phyloP scores from a whole-genome alignment of 2,888 invertebrate species.

The Alloscopus bannaensis region DNA sequence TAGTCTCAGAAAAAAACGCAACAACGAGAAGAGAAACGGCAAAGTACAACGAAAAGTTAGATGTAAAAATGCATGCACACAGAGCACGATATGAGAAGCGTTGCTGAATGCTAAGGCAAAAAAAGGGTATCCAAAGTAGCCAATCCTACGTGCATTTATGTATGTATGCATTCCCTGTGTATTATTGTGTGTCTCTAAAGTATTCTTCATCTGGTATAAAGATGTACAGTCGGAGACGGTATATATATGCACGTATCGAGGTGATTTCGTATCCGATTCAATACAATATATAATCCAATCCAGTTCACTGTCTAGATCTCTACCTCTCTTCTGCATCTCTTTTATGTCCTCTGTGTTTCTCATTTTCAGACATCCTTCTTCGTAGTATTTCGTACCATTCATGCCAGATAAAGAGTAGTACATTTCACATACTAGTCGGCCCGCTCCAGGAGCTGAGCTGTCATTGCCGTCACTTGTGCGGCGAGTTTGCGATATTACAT shows the following conservation, averaged over 20 bases:
- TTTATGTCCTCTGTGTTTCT: conserved; percentile 13
- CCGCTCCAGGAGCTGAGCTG: too few relatives aligned
- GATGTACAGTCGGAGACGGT: too few relatives aligned
- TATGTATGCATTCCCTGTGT: not conserved
- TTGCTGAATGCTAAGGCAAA: too few relatives aligned
- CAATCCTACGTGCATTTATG: not conserved
- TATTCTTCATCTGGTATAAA: conserved; percentile 12
- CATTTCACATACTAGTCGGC: too few relatives aligned
- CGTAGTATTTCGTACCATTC: not conserved
- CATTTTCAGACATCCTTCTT: not conserved
- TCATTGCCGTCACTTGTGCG: too few relatives aligned
- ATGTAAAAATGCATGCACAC: not conserved
- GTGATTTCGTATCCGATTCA: conserved; percentile 23
- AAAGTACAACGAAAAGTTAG: too few relatives aligned
- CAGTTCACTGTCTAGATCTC: conserved; percentile 12
- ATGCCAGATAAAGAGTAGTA: too few relatives aligned
- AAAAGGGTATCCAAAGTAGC: too few relatives aligned
- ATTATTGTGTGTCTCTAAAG: conserved; percentile 6
- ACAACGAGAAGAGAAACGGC: too few relatives aligned
- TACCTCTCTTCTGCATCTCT: conserved; percentile 21
- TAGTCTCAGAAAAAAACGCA: too few relatives aligned
- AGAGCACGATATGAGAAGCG: not conserved
- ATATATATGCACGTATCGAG: too few relatives aligned
- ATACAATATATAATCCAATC: conserved; percentile 9
- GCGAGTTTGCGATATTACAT: too few relatives aligned